Percentiles rank a stretch among this genome's conserved stretches.
These are phyloP conservation scores for Macroramphosus scolopax DNA, from an alignment of 2,797 vertebrate genomes.

Conservation along the genomic window DNA sequence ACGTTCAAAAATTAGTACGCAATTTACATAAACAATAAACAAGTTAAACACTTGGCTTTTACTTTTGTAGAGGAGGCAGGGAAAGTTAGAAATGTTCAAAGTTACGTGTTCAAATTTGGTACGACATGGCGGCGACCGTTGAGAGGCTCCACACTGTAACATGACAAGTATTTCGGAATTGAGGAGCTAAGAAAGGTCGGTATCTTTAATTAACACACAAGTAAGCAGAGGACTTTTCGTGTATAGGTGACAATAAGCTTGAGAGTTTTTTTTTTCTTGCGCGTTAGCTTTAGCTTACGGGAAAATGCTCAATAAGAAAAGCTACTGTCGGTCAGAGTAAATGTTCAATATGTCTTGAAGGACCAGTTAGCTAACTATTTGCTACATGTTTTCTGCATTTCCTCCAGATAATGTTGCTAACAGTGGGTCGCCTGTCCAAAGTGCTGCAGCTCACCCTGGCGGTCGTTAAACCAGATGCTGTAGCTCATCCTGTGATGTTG, in stretches of 20 bases:
- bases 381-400: background rate
- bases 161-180: too few relatives aligned
- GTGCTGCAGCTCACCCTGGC: slow-evolving; percentile 91
- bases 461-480: slow-evolving; percentile 89
- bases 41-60: background rate
- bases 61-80: rapidly evolving
- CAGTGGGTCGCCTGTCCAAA: slow-evolving; percentile 56
- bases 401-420: slow-evolving; percentile 55
- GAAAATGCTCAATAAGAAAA: too few relatives aligned
- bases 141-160: background rate
- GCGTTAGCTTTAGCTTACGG: background rate
- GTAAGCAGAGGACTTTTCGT: too few relatives aligned
- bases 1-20: rapidly evolving
- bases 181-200: background rate
- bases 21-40: too few relatives aligned
- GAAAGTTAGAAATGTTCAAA: background rate
- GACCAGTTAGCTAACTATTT: background rate
- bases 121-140: slow-evolving; percentile 11
- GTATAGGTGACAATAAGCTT: too few relatives aligned
- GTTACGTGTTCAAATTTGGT: background rate
- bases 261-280: too few relatives aligned
- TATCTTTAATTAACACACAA: too few relatives aligned
- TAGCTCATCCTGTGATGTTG: slow-evolving; percentile 87
- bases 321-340: too few relatives aligned
- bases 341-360: too few relatives aligned